A percentile compares a stretch with the other conserved stretches of the same genome.
phyloP scores from a whole-genome alignment of 2,797 vertebrate genomes.

The Phalloptychus januarius region DNA sequence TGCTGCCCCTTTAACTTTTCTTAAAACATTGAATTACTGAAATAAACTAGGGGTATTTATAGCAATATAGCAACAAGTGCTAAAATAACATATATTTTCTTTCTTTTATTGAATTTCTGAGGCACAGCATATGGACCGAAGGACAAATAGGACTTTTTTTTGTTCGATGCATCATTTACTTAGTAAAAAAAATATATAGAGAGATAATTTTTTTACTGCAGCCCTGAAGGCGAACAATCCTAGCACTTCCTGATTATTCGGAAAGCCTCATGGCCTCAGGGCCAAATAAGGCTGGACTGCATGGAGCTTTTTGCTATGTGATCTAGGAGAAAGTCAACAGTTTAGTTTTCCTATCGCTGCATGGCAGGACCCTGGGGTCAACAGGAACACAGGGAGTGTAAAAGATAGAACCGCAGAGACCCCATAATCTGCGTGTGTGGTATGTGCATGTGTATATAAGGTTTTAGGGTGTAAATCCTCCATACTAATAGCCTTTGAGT shows the following conservation, averaged over 20 bases:
- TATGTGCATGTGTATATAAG: conserved; percentile 59
- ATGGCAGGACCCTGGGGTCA: conserved; percentile 71
- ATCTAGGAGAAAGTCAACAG: conserved; percentile 77
- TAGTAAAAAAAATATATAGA: background rate
- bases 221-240: conserved; percentile 28
- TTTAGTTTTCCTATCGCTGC: conserved; percentile 77
- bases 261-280: conserved; percentile 55
- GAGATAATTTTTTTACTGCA: conserved; percentile 11
- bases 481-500: conserved; percentile 64
- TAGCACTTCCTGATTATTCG: conserved; percentile 49
- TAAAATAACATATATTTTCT: background rate
- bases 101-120: background rate
- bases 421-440: conserved; percentile 54
- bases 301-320: conserved; percentile 68
- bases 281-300: conserved; percentile 65
- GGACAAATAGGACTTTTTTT: background rate
- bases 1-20: too few relatives aligned
- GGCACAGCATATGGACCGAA: background rate
- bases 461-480: conserved; percentile 68
- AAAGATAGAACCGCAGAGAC: conserved; percentile 59
- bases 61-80: background rate
- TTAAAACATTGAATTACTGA: background rate
- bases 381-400: conserved; percentile 62
- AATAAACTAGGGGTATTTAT: background rate
- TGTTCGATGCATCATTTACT: background rate